A percentile compares a stretch with the other conserved stretches of the same genome.
Conservation (phyloP, 92 coral and sea anemone species). For the Epizoanthus fatuus region DNA sequence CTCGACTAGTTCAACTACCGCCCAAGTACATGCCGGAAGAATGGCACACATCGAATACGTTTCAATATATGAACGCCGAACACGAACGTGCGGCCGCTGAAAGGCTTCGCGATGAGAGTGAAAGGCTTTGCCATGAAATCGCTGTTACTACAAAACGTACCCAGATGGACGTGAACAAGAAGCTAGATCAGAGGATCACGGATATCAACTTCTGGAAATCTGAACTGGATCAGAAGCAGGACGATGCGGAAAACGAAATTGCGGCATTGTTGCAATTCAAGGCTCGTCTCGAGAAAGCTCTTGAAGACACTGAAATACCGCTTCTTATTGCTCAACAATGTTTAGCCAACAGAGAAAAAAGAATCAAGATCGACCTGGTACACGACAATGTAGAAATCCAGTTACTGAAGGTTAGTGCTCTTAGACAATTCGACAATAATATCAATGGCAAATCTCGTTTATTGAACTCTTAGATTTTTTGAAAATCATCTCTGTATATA, state of each 20-base stretch:
- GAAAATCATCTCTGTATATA: background rate
- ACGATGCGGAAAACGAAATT: slow-evolving; percentile 87
- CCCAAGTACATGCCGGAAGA: slow-evolving; percentile 98
- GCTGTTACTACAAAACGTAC: slow-evolving; percentile 93
- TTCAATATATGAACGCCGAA: slow-evolving; percentile 94
- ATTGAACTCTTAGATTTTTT: background rate
- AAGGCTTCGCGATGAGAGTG: slow-evolving; percentile 96
- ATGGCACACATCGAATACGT: slow-evolving; percentile 94
- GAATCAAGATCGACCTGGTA: slow-evolving; percentile 91
- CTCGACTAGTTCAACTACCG: slow-evolving; percentile 95
- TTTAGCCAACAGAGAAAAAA: slow-evolving; percentile 89
- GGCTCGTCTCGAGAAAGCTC: slow-evolving; percentile 84
- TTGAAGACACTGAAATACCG: slow-evolving; percentile 94
- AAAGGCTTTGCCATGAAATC: slow-evolving; percentile 90
- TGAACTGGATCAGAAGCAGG: slow-evolving; percentile 92
- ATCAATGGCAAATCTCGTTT: background rate
- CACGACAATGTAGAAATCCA: slow-evolving; percentile 99
- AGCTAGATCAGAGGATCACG: slow-evolving; percentile 92
- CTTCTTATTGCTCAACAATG: slow-evolving; percentile 94
- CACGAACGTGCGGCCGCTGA: slow-evolving; percentile 93
- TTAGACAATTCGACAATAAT: background rate
- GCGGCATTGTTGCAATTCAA: slow-evolving; percentile 83
- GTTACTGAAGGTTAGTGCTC: slow-evolving; percentile 80
- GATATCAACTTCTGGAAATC: slow-evolving; percentile 96
- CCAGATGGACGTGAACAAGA: slow-evolving; percentile 94